These are phyloP conservation scores for Procambarus clarkii DNA, from an alignment of 1,140 invertebrate species.

Conservation along the genomic window DNA sequence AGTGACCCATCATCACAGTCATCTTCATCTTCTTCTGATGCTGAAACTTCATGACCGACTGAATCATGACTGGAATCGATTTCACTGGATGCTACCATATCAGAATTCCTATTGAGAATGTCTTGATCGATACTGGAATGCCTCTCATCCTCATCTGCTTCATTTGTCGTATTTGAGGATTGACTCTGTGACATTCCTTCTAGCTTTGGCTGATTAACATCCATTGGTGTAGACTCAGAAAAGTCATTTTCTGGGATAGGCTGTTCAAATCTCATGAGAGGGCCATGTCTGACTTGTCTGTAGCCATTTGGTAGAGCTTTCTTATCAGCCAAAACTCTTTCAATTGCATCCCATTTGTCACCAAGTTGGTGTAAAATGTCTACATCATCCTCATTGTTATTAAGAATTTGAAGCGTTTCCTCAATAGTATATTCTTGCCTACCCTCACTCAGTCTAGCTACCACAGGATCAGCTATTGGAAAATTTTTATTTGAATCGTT, in stretches of 20 bases:
- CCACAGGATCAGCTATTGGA: slow-evolving; percentile 44
- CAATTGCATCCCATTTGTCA: slow-evolving; percentile 64
- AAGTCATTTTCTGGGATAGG: slow-evolving; percentile 54
- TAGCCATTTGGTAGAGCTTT: slow-evolving; percentile 61
- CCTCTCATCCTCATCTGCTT: slow-evolving; percentile 52
- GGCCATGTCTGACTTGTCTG: slow-evolving; percentile 27
- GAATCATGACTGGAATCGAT: slow-evolving; percentile 71
- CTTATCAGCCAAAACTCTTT: slow-evolving; percentile 58
- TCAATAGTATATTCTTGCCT: slow-evolving; percentile 53
- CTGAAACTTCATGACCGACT: slow-evolving; percentile 65
- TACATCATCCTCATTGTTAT: slow-evolving; percentile 67
- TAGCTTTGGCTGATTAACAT: slow-evolving; percentile 50
- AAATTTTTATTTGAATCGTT: slow-evolving; percentile 69
- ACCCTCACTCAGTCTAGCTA: slow-evolving; percentile 27
- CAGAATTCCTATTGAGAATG: slow-evolving; percentile 66
- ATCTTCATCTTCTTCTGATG: slow-evolving; percentile 61
- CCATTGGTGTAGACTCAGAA: slow-evolving; percentile 57
- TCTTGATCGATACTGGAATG: slow-evolving; percentile 56
- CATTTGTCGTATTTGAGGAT: slow-evolving; percentile 44
- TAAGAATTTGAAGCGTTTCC: slow-evolving; percentile 60
- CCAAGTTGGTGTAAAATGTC: slow-evolving; percentile 66
- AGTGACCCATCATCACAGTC: slow-evolving; percentile 54
- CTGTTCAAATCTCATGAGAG: slow-evolving; percentile 54
- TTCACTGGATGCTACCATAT: slow-evolving; percentile 72
- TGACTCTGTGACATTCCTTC: slow-evolving; percentile 49